Base-by-base conservation (phyloP, 2,113 vertebrate genomes). In the Haemorhous mexicanus region DNA sequence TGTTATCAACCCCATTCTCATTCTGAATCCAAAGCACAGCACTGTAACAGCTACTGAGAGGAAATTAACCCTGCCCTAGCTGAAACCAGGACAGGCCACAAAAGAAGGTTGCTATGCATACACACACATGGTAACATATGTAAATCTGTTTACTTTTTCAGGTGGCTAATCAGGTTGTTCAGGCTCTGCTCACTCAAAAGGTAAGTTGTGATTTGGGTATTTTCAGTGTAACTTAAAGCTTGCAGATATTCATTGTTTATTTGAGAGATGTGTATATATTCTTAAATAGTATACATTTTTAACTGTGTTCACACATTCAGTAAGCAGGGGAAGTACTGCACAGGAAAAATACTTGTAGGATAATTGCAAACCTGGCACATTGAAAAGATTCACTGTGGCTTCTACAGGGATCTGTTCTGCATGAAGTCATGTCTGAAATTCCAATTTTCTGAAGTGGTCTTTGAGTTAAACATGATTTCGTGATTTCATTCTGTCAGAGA, bases 111-210 rank as follows among this genome's bases (percentile, higher is more conserved):
- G 3, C 43, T 67, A 20, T 52, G 6, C 20, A 52, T 39, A 37
- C 61, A 33, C 3, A 41, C 8, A 72, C 33, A 39, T 18, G 30
- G 50, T 63, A 62, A 46, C 41, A 39, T 59, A 74, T 44, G 39
- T 47, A 21, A 39, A 2, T 19, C 47, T 24, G 46, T 52, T 86
- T 85, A 79, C 95, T 94, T 97, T 53, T 95, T 74, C 83, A 99
- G 99, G 99, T 99, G 77, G 99, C 99, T 94, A 99, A 99, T 97
- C 99, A 99, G 87, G 99, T 99, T 26, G 99, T 99, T 79, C 98
- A 99, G 95, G 99, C 99, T 43, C 98, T 99, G 27, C 99, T 99
- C 82, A 99, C 99, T 95, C 99, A 99, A 95, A 99, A 99, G 99
- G 99, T 99, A 97, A 94, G 96, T 87, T 49, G 53, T 50, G 39